Base-by-base conservation (phyloP, 2,797 vertebrate species). In the Trachops cirrhosus region DNA sequence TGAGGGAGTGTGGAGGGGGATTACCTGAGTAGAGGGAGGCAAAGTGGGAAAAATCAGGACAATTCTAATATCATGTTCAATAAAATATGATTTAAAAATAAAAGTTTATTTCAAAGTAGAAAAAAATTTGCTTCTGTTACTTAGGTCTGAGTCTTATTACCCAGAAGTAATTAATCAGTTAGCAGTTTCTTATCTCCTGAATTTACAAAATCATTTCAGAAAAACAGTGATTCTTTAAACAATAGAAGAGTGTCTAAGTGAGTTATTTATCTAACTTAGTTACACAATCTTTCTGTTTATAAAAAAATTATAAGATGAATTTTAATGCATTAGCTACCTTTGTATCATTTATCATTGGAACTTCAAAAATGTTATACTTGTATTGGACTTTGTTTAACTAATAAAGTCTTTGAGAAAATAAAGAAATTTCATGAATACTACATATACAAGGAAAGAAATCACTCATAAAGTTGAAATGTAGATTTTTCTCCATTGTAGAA, bases 401-500 rank as follows among this genome's bases (percentile, higher is more conserved):
- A 59, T 59, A 59, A 59, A 59, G 57, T 59, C 57, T 59, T 59
- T 26, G 26, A 59, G 29, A 59, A 59, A 59, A 59, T 9, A 88
- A 70, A 59, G 71, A 73, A 94, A 64, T 84, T 91, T 37, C 12
- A 32, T 59, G 15, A 70, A 59, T 29, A 83, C 9, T 29, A 83
- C 9, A 14, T 70, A 10, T 68, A 46, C 21, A 22, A 62, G 50
- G 26, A 67, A 46, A 78, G n/a, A 94, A 84, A 82, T 86, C 41
- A 70, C 32, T 71, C 62, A 54, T 82, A 59, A 83, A 87, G 32
- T 22, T 77, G 16, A 48, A 46, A 91, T 22, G 4, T 46, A 91
- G 44, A 37, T 84, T 91, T 96, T 88, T 57, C 54, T 79, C n/a
- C 46, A 54, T 57, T 73, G 29, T 57, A 75, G 48, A 96, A 84